Percentiles rank a stretch among this genome's conserved stretches.
phyloP scores from a whole-genome alignment of 1,140 invertebrate genomes.

The Pteromalus puparum region DNA sequence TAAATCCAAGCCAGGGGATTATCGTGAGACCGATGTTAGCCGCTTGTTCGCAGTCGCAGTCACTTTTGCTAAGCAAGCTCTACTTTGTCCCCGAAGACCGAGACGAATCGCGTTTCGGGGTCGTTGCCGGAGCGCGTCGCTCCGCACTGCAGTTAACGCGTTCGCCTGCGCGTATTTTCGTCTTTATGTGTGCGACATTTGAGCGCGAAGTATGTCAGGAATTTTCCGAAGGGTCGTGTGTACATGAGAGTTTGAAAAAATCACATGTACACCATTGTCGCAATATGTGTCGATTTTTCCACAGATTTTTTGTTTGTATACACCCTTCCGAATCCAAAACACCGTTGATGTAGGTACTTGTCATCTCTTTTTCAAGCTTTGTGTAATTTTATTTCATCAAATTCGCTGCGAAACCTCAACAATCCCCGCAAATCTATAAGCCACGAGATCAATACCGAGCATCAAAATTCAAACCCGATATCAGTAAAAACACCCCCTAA shows the following conservation, averaged over 20 bases:
- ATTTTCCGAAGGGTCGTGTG: background rate
- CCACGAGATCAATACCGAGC: background rate
- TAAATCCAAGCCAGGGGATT: slow-evolving; percentile 58
- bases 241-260: background rate
- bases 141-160: slow-evolving; percentile 37
- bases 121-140: slow-evolving; percentile 38
- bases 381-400: too few relatives aligned
- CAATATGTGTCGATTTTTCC: background rate
- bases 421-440: too few relatives aligned
- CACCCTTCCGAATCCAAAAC: too few relatives aligned
- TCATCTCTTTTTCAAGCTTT: too few relatives aligned
- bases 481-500: background rate
- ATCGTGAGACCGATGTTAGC: slow-evolving; percentile 71
- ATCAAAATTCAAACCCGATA: slow-evolving; percentile 7
- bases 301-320: background rate
- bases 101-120: slow-evolving; percentile 66
- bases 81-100: slow-evolving; percentile 62
- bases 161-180: background rate
- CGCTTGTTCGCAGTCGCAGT: slow-evolving; percentile 72
- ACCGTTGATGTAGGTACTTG: too few relatives aligned
- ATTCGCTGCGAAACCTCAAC: background rate
- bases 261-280: background rate
- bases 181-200: background rate
- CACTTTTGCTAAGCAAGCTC: slow-evolving; percentile 61
- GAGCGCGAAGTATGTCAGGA: background rate